A percentile compares a stretch with the other conserved stretches of the same genome.
Evolutionary conservation across 1,140 invertebrate genomes (phyloP).

Genomic region (Zophobas atratus): DNA sequence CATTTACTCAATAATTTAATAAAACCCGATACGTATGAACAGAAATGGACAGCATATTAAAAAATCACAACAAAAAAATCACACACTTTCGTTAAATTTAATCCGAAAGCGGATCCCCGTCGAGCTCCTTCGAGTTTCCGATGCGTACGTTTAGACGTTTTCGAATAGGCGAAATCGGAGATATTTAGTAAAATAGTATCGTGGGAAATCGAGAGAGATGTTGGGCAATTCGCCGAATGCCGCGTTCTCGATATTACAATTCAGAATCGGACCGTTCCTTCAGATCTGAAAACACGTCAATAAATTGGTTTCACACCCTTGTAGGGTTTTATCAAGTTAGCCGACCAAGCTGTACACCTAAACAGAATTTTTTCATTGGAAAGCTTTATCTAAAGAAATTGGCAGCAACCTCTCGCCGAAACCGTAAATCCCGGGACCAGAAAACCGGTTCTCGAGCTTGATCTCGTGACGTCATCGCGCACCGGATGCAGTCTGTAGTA

Average conservation of each 20-base stretch:
- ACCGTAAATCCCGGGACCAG: too few species aligned
- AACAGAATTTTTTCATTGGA: slow-evolving; percentile 14
- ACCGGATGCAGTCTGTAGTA: too few species aligned
- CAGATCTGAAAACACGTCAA: slow-evolving; percentile 46
- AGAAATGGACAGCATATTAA: not conserved
- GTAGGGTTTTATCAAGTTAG: slow-evolving; percentile 40
- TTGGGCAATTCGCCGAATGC: slow-evolving; percentile 21
- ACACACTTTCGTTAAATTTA: too few species aligned
- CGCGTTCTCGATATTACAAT: slow-evolving; percentile 46
- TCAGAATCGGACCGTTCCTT: slow-evolving; percentile 44
- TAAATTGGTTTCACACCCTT: slow-evolving; percentile 50
- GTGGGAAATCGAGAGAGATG: slow-evolving; percentile 39
- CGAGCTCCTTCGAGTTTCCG: slow-evolving; percentile 12
- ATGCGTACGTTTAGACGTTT: slow-evolving; percentile 15
- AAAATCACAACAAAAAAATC: not conserved
- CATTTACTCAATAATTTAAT: slow-evolving; percentile 2
- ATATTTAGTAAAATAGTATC: slow-evolving; percentile 49
- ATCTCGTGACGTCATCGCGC: too few species aligned
- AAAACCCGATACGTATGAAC: not conserved
- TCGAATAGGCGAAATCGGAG: slow-evolving; percentile 39
- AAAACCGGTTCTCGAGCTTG: too few species aligned
- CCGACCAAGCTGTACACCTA: slow-evolving; percentile 19
- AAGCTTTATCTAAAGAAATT: not conserved
- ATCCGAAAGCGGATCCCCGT: not conserved
- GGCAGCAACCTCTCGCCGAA: not conserved